These are phyloP conservation scores for Protula sp. DNA, from an alignment of 2,888 invertebrate species.

Conservation along the genomic window DNA sequence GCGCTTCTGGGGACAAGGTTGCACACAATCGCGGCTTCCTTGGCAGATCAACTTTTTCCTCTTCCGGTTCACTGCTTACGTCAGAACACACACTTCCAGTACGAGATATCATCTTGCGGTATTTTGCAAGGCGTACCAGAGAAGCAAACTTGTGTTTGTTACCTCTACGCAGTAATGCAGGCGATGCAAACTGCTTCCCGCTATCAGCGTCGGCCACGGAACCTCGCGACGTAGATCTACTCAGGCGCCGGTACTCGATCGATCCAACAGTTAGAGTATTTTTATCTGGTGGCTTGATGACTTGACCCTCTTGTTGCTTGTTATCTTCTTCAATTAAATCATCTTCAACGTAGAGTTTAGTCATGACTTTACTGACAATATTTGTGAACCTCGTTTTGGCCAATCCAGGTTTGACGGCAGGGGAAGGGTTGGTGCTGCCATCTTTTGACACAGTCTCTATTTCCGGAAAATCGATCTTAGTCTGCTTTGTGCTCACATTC, in stretches of 20 bases:
- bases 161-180: too few species aligned
- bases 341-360: neutral
- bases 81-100: too few species aligned
- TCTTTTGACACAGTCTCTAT: neutral
- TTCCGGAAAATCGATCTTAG: neutral
- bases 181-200: too few species aligned
- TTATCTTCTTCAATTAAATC: neutral
- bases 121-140: neutral
- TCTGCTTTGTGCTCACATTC: too few species aligned
- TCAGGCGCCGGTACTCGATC: too few species aligned
- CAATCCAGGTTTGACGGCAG: neutral
- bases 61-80: conserved; percentile 63
- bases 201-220: too few species aligned
- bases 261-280: too few species aligned
- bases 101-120: neutral
- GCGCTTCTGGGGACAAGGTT: conserved; percentile 42
- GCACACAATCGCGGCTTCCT: conserved; percentile 39
- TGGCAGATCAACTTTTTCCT: conserved; percentile 26
- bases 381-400: neutral
- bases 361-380: neutral
- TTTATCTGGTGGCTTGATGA: too few species aligned
- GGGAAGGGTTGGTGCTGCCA: neutral
- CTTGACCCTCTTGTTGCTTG: too few species aligned
- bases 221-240: too few species aligned
- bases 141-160: neutral